Percentiles rank a stretch among this genome's conserved stretches.
Conservation (phyloP, 2,888 invertebrate genomes). For the Cerceris ruficornis region DNA sequence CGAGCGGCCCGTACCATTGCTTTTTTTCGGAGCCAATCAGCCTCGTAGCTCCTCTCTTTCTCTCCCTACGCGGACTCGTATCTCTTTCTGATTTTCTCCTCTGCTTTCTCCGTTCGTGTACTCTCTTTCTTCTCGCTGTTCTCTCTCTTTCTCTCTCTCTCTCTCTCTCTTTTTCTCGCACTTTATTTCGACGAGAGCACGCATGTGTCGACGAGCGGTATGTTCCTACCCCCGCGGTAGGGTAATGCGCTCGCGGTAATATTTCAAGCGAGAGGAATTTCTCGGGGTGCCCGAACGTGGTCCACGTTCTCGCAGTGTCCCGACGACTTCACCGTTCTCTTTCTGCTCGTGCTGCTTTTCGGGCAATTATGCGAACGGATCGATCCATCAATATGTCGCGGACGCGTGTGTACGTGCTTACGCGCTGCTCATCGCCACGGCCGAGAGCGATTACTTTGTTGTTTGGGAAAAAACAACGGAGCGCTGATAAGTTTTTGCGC, state of each 20-base stretch:
- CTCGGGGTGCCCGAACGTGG: conserved; percentile 55
- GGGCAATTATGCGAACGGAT: conserved; percentile 61
- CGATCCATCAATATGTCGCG: conserved; percentile 56
- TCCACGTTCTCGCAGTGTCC: conserved; percentile 46
- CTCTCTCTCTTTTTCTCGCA: conserved; percentile 27
- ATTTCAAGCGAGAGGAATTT: conserved; percentile 75
- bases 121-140: conserved; percentile 11
- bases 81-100: conserved; percentile 6
- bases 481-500: too few relatives aligned
- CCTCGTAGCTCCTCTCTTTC: conserved; percentile 57
- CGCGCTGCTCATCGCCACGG: too few relatives aligned
- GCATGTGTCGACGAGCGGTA: conserved; percentile 40
- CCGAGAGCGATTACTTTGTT: too few relatives aligned
- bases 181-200: conserved; percentile 40
- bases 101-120: conserved; percentile 4
- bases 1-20: conserved; percentile 65
- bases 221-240: conserved; percentile 65
- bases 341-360: conserved; percentile 40
- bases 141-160: conserved; percentile 26
- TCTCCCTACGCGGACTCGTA: conserved; percentile 29
- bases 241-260: conserved; percentile 73
- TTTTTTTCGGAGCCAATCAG: conserved; percentile 79
- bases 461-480: too few relatives aligned
- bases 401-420: background rate
- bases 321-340: background rate